These are phyloP conservation scores for Lasioglossum vierecki DNA, from an alignment of 2,888 invertebrate species.

Conservation along the genomic window DNA sequence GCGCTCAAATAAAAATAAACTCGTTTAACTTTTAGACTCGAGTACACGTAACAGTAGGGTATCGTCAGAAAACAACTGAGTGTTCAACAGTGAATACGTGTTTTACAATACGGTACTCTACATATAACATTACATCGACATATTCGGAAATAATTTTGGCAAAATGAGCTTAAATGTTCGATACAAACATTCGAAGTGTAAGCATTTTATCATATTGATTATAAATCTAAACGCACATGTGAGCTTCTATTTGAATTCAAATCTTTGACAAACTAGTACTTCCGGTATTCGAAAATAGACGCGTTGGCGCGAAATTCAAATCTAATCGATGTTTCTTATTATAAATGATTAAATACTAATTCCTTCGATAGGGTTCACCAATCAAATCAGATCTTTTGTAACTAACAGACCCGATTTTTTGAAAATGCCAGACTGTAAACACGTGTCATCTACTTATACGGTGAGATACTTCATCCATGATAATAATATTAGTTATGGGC, in stretches of 20 bases:
- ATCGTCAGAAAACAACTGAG: neutral
- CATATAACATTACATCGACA: conserved; percentile 7
- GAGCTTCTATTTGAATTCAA: neutral
- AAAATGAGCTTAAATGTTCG: neutral
- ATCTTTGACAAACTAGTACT: neutral
- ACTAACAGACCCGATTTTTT: neutral
- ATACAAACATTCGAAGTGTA: conserved; percentile 17
- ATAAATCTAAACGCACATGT: neutral
- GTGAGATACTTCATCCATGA: conserved; percentile 19
- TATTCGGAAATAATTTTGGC: conserved; percentile 7
- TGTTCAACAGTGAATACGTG: conserved; percentile 8
- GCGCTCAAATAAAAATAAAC: conserved; percentile 20
- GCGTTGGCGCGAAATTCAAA: neutral
- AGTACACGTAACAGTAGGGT: neutral
- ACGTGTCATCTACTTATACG: conserved; percentile 25
- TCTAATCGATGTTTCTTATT: neutral
- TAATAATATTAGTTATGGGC: neutral
- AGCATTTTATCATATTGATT: conserved; percentile 18
- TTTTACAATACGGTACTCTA: too few species aligned
- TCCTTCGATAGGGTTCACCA: conserved; percentile 9
- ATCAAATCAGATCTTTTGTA: conserved; percentile 5
- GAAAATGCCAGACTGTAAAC: conserved; percentile 35
- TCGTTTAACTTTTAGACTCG: conserved; percentile 27
- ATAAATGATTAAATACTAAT: neutral
- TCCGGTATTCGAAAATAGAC: neutral